These are phyloP conservation scores for Leptoteleia sp. DNA, from an alignment of 1,140 invertebrate genomes.

Conservation along the genomic window DNA sequence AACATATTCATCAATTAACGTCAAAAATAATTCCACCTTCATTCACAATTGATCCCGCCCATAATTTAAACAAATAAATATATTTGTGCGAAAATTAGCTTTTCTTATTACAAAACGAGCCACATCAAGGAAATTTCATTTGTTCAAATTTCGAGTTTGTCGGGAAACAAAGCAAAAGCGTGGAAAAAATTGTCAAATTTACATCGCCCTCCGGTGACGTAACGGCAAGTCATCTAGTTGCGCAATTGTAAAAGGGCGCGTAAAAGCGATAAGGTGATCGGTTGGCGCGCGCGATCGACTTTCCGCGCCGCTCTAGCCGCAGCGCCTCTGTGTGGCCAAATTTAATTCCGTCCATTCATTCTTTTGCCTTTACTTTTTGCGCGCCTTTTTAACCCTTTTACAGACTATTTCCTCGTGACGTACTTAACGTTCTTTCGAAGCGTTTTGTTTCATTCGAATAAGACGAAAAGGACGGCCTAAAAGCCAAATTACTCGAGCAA, in stretches of 20 bases:
- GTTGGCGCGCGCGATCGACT: conserved; percentile 7
- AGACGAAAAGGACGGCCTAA: conserved; percentile 8
- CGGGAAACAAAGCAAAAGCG: no score
- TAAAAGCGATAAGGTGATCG: no score
- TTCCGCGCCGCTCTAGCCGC: conserved; percentile 26
- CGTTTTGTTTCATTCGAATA: conserved; percentile 66
- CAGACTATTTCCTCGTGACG: conserved; percentile 57
- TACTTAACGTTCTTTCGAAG: conserved; percentile 53
- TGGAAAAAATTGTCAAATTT: neutral
- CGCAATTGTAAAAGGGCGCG: conserved; percentile 8
- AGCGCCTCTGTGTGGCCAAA: conserved; percentile 54
- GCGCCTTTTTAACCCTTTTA: no score
- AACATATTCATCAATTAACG: conserved; percentile 2
- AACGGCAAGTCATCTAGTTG: conserved; percentile 8
- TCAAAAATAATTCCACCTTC: conserved; percentile 3
- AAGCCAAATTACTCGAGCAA: conserved; percentile 12
- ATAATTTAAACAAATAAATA: no score
- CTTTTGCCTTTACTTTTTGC: conserved; percentile 54
- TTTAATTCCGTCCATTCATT: conserved; percentile 58
- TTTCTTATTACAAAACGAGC: no score
- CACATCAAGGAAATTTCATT: no score
- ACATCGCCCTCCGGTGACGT: conserved; percentile 7
- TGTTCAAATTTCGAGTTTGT: no score
- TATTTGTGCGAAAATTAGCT: no score
- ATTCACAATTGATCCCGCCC: neutral